Evolutionary conservation across 1,140 invertebrate genomes (phyloP).

Genomic region (Antheraea mylitta): DNA sequence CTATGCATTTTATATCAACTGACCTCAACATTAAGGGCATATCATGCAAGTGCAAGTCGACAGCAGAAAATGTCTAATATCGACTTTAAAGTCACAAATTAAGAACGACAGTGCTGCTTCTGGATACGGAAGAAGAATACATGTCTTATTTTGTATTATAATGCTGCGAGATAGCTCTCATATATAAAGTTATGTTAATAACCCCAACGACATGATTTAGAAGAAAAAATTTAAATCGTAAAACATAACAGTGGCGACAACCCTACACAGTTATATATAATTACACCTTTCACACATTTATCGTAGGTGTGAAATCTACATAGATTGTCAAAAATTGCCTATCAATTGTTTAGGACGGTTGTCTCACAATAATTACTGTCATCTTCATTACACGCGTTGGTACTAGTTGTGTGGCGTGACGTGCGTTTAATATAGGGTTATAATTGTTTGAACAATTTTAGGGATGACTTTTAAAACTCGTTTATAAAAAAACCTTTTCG

Average conservation of each 20-base stretch:
- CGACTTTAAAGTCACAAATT: no score
- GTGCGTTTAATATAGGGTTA: constrained; percentile 1
- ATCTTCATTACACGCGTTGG: constrained; percentile 10
- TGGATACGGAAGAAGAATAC: no score
- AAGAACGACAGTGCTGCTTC: no score
- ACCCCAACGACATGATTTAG: no score
- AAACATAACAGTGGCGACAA: neutral
- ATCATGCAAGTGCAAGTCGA: no score
- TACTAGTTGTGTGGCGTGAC: constrained; percentile 7
- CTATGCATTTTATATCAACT: no score
- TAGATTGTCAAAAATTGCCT: constrained; percentile 12
- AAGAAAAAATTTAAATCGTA: neutral
- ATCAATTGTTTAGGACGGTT: neutral
- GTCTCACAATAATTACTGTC: constrained; percentile 4
- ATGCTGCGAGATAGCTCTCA: no score
- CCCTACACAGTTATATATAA: neutral
- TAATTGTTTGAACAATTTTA: neutral
- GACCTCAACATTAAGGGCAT: no score
- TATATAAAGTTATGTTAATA: no score
- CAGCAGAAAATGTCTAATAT: no score
- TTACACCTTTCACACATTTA: constrained; percentile 2
- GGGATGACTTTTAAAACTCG: neutral
- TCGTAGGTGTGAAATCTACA: constrained; percentile 9
- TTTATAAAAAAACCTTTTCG: no score
- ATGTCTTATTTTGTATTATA: no score